Base-by-base conservation (phyloP, 92 coral and sea anemone genomes). In the Porites divaricata region DNA sequence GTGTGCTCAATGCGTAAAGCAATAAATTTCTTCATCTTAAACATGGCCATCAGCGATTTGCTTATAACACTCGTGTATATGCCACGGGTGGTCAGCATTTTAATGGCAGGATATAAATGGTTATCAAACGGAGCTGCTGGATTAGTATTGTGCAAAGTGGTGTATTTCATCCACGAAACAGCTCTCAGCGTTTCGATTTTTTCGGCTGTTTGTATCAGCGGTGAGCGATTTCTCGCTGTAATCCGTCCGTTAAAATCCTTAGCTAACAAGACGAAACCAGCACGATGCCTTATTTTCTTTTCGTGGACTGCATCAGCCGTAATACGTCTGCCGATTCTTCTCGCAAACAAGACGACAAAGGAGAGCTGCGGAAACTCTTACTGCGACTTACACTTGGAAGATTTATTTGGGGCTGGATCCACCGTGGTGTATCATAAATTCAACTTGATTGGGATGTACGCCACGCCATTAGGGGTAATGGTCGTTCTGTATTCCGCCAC, bases 181-280 rank as follows among this genome's bases (percentile, higher is more conserved):
- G 79, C 86, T 8, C 71, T 79, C 28, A 59, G 89, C 23, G 90
- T 81, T 0, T 77, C 90, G 4, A 87, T 92, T 73, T 67, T 92
- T 35, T 89, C 93, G 1, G 88, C 89, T 28, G 93, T 92, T 9
- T 91, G 82, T 1, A 86, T 92, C 73, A 92, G 93, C 59, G 21
- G 89, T 8, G 95, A 92, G 23, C 90, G 95, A n/a, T 85, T 92
- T 6, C 71, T 92, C 49, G 92, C 95, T 9, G 85, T 92, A 13
- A 67, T 86, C 2, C 87, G 85, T 75, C 93, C 95, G 11, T 49
- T 92, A 56, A 87, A 81, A 64, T 17, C 67, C 21, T 9, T 35
- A 2, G 72, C 78, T 66, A 23, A 83, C 7, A 85, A 85, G 25
- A 78, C 74, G 53, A 85, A 57, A n/a, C 85, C 54, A 23, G 83